These are phyloP conservation scores for Dasyprocta punctata DNA, from an alignment of 2,113 vertebrate genomes.

Conservation along the genomic window DNA sequence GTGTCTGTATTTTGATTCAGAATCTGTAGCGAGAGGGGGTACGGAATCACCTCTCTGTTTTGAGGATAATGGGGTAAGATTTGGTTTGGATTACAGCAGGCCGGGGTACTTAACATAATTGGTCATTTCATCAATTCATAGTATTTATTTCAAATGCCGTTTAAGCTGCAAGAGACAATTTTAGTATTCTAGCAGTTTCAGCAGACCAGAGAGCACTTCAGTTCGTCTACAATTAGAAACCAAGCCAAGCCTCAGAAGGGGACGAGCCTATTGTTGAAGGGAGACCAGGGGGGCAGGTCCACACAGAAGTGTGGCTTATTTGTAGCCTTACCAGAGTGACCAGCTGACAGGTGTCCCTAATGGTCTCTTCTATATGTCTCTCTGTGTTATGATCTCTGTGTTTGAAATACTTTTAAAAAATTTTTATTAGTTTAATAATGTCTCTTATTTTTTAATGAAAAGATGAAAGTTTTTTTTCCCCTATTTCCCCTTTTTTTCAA, in stretches of 20 bases:
- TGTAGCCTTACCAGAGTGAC: background rate
- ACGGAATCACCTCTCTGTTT: background rate
- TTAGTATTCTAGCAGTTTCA: conserved; percentile 7
- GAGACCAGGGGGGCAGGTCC: background rate
- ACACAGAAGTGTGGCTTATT: background rate
- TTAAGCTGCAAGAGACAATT: conserved; percentile 50
- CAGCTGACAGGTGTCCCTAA: background rate
- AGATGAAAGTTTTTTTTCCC: background rate
- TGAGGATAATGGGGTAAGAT: conserved; percentile 61
- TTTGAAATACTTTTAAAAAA: background rate
- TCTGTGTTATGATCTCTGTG: background rate
- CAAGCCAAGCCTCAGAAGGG: background rate
- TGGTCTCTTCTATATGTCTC: background rate
- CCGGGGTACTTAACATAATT: conserved; percentile 70
- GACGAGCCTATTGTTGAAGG: background rate
- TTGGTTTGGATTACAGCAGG: conserved; percentile 69
- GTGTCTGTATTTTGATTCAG: background rate
- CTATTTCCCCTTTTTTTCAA: background rate
- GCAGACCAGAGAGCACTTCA: conserved; percentile 55
- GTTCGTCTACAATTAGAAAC: background rate
- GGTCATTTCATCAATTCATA: conserved; percentile 68
- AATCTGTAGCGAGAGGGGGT: background rate
- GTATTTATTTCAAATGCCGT: conserved; percentile 68
- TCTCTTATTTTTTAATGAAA: conserved; percentile 7
- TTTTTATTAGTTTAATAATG: background rate